Percentiles rank a stretch among this genome's conserved stretches.
Conservation (phyloP, 1,140 invertebrate species). For the Nixonia krombeini region DNA sequence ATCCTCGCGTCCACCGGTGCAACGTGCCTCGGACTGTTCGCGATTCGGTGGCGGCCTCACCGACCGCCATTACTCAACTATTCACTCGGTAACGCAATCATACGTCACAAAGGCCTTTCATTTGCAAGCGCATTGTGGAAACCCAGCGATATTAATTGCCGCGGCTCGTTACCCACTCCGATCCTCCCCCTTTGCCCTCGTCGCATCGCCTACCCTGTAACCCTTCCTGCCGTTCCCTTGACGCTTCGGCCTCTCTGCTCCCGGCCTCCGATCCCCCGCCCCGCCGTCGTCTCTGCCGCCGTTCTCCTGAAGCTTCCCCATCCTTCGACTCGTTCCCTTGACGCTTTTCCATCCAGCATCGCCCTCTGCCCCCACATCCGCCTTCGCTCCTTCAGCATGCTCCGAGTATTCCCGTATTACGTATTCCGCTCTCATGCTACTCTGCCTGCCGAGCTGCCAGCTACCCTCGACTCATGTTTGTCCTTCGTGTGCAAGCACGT, state of each 20-base stretch:
- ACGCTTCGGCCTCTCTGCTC: constrained; percentile 42
- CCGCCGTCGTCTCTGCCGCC: constrained; percentile 26
- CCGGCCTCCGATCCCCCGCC: constrained; percentile 20
- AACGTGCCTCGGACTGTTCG: constrained; percentile 49
- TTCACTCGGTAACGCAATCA: constrained; percentile 72
- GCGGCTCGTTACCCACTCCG: constrained; percentile 68
- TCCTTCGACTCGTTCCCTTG: constrained; percentile 43
- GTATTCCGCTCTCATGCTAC: constrained; percentile 63
- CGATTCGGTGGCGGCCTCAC: constrained; percentile 60
- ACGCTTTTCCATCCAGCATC: constrained; percentile 38
- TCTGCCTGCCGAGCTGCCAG: constrained; percentile 53
- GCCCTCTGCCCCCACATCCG: constrained; percentile 35
- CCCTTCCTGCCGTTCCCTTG: constrained; percentile 45
- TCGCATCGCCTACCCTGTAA: constrained; percentile 37
- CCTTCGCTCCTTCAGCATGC: constrained; percentile 33
- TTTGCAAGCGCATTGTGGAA: constrained; percentile 73
- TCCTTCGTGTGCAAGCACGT: constrained; percentile 39
- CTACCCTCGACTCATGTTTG: constrained; percentile 52
- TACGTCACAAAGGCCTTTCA: constrained; percentile 73
- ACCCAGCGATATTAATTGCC: constrained; percentile 72
- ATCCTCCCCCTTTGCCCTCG: constrained; percentile 33
- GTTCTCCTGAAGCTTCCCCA: constrained; percentile 34
- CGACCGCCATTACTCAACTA: constrained; percentile 71
- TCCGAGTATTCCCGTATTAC: constrained; percentile 55
- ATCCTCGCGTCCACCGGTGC: constrained; percentile 16